phyloP scores from a whole-genome alignment of 2,888 invertebrate genomes.

The Copidosoma aretas region DNA sequence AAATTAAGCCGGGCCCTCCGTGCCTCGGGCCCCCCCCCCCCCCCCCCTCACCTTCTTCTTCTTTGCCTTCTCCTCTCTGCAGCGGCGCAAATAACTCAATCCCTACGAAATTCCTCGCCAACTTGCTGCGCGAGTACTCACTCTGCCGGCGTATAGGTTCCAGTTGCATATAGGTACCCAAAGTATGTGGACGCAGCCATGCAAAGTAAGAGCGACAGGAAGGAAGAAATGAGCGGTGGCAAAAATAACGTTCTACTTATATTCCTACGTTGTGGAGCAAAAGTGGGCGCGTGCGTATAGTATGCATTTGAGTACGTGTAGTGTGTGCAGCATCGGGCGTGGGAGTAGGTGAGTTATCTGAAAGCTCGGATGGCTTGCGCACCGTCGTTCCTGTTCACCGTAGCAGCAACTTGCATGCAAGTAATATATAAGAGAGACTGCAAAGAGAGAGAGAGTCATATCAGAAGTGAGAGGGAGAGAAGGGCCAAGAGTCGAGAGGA shows the following conservation, averaged over 20 bases:
- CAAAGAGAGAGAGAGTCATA: not conserved
- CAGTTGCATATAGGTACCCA: no score
- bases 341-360: constrained; percentile 56
- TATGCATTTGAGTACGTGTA: no score
- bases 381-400: constrained; percentile 17
- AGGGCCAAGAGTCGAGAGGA: not conserved
- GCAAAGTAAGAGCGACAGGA: no score
- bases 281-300: no score
- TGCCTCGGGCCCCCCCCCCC: not conserved
- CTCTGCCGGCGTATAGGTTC: no score
- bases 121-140: no score
- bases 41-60: not conserved
- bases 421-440: constrained; percentile 1
- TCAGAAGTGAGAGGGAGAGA: constrained; percentile 5
- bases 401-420: no score
- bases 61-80: not conserved
- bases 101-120: not conserved
- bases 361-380: constrained; percentile 53
- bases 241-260: no score
- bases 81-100: not conserved
- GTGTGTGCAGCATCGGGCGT: constrained; percentile 40
- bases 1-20: not conserved
- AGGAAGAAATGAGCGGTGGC: not conserved
- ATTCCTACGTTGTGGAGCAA: not conserved
- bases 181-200: no score